Evolutionary conservation across 2,888 invertebrate genomes (phyloP), one percentile per base, ranked within the genome.

Genomic region (Parnassius smintheus): DNA sequence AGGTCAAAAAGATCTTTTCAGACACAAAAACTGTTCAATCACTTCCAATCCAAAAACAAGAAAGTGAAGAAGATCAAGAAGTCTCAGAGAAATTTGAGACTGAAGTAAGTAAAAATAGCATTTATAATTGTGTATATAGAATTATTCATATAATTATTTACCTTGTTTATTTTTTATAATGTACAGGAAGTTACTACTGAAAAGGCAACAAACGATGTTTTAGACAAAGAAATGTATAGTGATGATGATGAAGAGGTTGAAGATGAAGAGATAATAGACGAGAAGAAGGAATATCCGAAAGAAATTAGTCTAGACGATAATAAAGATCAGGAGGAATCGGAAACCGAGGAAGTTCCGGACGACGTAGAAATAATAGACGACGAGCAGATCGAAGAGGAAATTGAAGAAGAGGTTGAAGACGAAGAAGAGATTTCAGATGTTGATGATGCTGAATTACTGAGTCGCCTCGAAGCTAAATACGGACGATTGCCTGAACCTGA

Each of bases 401-500:
- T 90, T 13, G 89, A 91, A 42, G 88, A 70, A 18, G 93, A 92
- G 52, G 83, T 85, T 64, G 88, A 87, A 57, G 92, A 92, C 2
- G 92, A 92, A 65, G 92, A 92, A 65, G 92, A 92, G 61, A 90
- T 93, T 69, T 94, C 93, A 0, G 94, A 95, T 70, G 93, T 94
- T 1, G 95, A 95, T 75, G 95, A 96, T 76, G 92, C 92, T 8
- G 95, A 95, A 67, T 85, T 96, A 55, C 88, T 96, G 72, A 94
- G 89, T 74, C 93, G 95, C 68, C 84, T 96, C 62, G 95, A 95
- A 77, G 94, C 94, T 41, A 95, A 95, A 91, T 96, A 96, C 79
- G 95, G 95, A 58, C 94, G 94, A 68, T 81, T 95, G 60, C 94
- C 94, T 11, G 93, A 93, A 67, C 81, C 92, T 2, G 85, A 91